phyloP scores from a whole-genome alignment of 2,113 vertebrate genomes.

The Xiphorhynchus elegans region DNA sequence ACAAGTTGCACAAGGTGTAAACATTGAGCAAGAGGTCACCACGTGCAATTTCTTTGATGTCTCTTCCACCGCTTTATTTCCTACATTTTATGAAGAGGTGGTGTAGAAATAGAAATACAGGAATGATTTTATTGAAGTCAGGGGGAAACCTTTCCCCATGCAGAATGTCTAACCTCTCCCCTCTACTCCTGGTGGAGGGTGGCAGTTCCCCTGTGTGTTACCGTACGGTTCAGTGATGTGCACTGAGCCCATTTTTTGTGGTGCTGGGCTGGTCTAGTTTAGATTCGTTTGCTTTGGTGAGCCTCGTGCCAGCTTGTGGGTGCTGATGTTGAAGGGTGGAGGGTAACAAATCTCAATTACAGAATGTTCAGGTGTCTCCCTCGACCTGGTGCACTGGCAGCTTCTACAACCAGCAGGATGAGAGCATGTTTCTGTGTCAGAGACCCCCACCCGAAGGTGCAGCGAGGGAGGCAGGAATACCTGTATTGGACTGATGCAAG shows the following conservation, averaged over 20 bases:
- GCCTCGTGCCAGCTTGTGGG: neutral
- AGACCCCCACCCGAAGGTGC: rapidly evolving
- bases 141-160: rapidly evolving
- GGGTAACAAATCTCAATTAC: neutral
- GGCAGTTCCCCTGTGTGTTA: rapidly evolving
- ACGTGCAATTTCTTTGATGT: neutral
- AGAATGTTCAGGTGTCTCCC: neutral
- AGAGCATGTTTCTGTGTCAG: neutral
- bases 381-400: neutral
- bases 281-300: neutral
- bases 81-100: neutral
- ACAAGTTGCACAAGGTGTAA: neutral
- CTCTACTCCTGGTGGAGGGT: neutral
- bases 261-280: neutral
- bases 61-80: neutral
- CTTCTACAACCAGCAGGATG: neutral
- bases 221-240: rapidly evolving
- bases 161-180: neutral
- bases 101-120: neutral
- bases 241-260: neutral
- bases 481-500: rapidly evolving
- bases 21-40: neutral
- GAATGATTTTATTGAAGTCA: neutral
- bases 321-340: neutral
- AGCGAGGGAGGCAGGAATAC: too few relatives aligned